Evolutionary conservation across 92 coral and sea anemone genomes (phyloP), one percentile per base, ranked within the genome.

Genomic region (Actinernus sp.): DNA sequence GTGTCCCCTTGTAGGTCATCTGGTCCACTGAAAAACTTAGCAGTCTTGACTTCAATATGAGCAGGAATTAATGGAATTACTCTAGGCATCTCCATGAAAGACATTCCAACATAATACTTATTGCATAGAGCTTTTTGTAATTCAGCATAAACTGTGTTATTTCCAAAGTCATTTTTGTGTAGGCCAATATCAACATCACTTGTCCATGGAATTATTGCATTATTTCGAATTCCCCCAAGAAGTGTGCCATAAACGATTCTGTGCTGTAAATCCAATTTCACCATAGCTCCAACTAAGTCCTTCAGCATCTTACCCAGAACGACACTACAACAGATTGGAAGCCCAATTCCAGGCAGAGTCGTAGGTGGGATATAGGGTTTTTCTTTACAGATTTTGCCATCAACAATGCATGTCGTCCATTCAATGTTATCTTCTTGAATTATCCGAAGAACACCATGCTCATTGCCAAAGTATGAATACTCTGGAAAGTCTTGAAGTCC

Each of bases 181-280:
- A 68, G 12, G 5, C 65, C 64, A 20, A 68, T 28, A 34, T 68
- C 76, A 9, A 68, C 25, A 27, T 68, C 76, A 43, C 39, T 36
- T 18, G 76, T 68, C 76, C 76, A 68, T 18, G 76, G 76, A 4
- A 68, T 68, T 5, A 68, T 68, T 29, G 76, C 66, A 40, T 55
- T 55, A 29, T 29, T 68, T n/a, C 76, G 51, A 17, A 68, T 14
- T 4, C 65, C 45, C 6, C 76, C 76, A 24, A 68, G 76, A 38
- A 68, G 76, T 17, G 76, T 68, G 9, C 76, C 76, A 68, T 37
- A 68, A 8, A 68, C 44, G 39, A 68, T 20, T 41, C 76, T 55
- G 23, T 68, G 28, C 16, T 36, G 41, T 37, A 55, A 13, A 19
- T 65, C 76, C 49, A 68, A 3, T 59, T 68, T 38, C 27, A 47